Base-by-base conservation (phyloP, 2,888 invertebrate species). In the Agrypnus murinus region DNA sequence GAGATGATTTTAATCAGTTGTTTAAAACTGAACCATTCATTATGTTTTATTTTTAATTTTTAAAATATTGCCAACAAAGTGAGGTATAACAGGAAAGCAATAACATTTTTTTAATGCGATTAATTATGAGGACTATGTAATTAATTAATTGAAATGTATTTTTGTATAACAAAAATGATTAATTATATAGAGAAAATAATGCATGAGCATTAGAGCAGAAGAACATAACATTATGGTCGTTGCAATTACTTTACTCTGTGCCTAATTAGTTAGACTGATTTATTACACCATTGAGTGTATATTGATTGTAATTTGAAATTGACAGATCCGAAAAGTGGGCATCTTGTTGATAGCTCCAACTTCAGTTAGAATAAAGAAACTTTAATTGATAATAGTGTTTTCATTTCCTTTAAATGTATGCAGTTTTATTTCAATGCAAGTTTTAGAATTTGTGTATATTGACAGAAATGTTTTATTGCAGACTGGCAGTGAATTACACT, bases 271-370 rank as follows among this genome's bases (percentile, higher is more conserved):
- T 83, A 83, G 74, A 77, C 76, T 77, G 76, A 74, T 66, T 69
- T 65, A 46, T 60, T 69, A 70, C 74, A 71, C 58, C 58, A 31
- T 67, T 53, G 60, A 74, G 75, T 77, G 77, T 75, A n/a, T n/a
- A 64, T 69, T 68, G 73, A 78, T 77, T 78, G 77, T 78, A 77
- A 69, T 69, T 72, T 72, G 72, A 62, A 71, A 74, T 59, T 70
- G 74, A 72, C 69, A 71, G 83, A 84, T 84, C 84, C 84, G 84
- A 83, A 83, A 78, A 83, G 84, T 84, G 84, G 84, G 83, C 83
- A 69, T 80, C 81, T 80, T 84, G 83, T 84, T 84, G 83, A 84
- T 84, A 84, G 82, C 80, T 83, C 81, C 81, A 82, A 77, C 78
- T 80, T 81, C 77, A 81, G 78, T 79, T 78, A 72, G 72, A 72